Base-by-base conservation (phyloP, 1,140 invertebrate species). In the Heliothis virescens region DNA sequence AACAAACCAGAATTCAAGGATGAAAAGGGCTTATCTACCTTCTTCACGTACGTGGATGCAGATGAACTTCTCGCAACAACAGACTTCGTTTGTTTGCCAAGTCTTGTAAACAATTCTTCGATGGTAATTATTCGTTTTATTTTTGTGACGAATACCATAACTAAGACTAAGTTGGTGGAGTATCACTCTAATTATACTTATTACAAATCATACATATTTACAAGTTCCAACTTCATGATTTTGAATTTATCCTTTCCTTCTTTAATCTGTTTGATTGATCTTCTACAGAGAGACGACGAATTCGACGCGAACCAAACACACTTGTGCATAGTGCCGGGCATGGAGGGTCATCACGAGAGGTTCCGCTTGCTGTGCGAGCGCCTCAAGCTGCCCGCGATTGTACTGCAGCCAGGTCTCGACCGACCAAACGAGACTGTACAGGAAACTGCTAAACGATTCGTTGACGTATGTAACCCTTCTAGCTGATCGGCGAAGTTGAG, bases 1-100 rank as follows among this genome's bases (percentile, higher is more conserved):
- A 88, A 87, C 73, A 95, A 86, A 95, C 26, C 59, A 96, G 59
- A 48, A 47, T 85, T 80, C 41, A 69, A 84, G 69, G 75, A 86
- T 16, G 67, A 79, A 1, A 72, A 83, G 34, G 90, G 87, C 9
- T 76, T 92, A 16, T 55, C 73, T 11, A 82, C 85, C 1, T 90
- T 90, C 48, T 89, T 85, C 59, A 82, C 83, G 0, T 82, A 86
- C 53, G 83, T 91, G 13, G 90, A 91, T 47, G 53, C 82, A 1
- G 89, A 92, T 63, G 91, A 92, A 78, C 75, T 92, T 1, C 34
- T 87, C 11, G 87, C 86, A 0, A 87, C 87, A 0, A 85, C 87
- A 29, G 89, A 91, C 41, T 86, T 91, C 69, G 83, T 90, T 16
- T 81, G 87, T 13, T n/a, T 91, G 29, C 85, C 87, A 12, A 91